A percentile compares a stretch with the other conserved stretches of the same genome.
Conservation (phyloP, 2,113 vertebrate genomes). For the Okapia johnstoni region DNA sequence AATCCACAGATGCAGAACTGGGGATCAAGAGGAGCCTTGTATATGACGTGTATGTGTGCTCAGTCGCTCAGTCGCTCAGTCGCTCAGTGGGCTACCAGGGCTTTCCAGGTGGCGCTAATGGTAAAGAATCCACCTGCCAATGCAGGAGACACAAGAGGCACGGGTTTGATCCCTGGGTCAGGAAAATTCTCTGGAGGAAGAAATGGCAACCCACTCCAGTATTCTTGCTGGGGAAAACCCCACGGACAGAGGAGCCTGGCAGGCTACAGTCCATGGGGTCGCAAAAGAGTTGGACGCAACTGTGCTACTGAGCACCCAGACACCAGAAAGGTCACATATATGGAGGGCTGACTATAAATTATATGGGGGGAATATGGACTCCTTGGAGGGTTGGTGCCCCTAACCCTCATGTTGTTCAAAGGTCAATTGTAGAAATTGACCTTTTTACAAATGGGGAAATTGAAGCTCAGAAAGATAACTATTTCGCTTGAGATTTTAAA, state of each 20-base stretch:
- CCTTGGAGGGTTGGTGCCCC: not conserved
- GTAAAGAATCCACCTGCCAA: not conserved
- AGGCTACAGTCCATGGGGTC: not conserved
- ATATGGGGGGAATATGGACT: not conserved
- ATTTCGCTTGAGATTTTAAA: not conserved
- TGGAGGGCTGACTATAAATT: not conserved
- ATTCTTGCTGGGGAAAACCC: not conserved
- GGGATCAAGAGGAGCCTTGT: not conserved
- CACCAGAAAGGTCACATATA: not conserved
- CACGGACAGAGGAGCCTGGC: not conserved
- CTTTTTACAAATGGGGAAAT: not conserved
- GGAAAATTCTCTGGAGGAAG: not conserved
- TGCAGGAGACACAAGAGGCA: not conserved
- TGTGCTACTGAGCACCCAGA: not conserved
- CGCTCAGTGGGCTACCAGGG: not conserved
- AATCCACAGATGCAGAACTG: not conserved
- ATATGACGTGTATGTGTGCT: not conserved
- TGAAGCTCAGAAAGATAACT: not conserved
- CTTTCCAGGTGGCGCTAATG: not conserved
- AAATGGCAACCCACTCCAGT: not conserved
- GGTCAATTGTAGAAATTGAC: not conserved
- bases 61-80: not conserved
- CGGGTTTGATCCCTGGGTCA: fast-evolving
- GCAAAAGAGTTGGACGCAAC: not conserved
- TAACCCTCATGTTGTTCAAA: not conserved